Evolutionary conservation across 92 coral and sea anemone genomes (phyloP), one percentile per base, ranked within the genome.

Genomic region (Paramuricea clavata): DNA sequence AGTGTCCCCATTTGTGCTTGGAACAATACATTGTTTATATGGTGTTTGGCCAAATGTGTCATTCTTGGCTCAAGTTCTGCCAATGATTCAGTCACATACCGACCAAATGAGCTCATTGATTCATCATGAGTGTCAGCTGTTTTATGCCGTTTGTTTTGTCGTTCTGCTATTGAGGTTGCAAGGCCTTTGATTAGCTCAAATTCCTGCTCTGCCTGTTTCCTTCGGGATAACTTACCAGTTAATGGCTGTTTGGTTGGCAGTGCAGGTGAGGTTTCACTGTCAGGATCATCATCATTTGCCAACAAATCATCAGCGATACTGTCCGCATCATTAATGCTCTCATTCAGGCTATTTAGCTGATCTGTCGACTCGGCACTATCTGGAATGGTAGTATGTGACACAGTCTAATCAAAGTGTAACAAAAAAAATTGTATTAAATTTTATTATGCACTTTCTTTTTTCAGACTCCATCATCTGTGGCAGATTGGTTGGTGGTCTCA

Each of bases 391-490:
- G n/a, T n/a, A n/a, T n/a, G n/a, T 68, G 39, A 1, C 7, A 34
- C 44, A 16, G 39, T 12, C 11, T 12, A 68, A 35, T 68, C 74
- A 15, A 8, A 68, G 25, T 16, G 25, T 8, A 8, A 21, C n/a
- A 68, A 68, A 31, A 1, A 21, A 68, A 26, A 68, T 6, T 12
- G n/a, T n/a, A n/a, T 33, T 13, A 34, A n/a, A 67, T 78, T 13
- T 44, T 60, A 44, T 43, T 65, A 22, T 39, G 49, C 32, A 16
- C 49, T 83, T 25, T n/a, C n/a, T n/a, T n/a, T n/a, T n/a, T n/a
- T n/a, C n/a, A 83, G 87, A 83, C 70, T 23, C 81, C 87, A 49
- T 49, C 25, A 9, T 28, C 71, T 32, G 52, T 22, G 52, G 71
- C 6, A 17, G 81, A 70, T 15, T 83, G 87, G 81, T 22, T 30